Base-by-base conservation (phyloP, 2,797 vertebrate species). In the Sebastes minor region DNA sequence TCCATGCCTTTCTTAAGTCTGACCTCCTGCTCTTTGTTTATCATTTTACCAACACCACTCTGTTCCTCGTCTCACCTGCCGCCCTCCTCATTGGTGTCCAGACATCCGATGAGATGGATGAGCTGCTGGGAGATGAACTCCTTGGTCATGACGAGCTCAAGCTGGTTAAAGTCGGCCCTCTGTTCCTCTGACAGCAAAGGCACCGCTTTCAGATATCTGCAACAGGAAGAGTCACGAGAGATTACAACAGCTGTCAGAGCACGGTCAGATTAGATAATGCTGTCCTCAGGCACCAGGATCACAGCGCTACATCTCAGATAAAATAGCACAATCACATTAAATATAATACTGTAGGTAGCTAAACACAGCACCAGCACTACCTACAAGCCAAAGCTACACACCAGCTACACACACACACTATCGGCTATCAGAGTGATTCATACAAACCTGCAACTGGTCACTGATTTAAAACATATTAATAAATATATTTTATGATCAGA, bases 101-200 rank as follows among this genome's bases (percentile, higher is more conserved):
- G 95, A 88, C 96, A 98, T 64, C 94, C 95, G 4, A 98, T 95
- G 66, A 97, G 95, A 82, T 96, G 92, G 92, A 98, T 97, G 90
- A 99, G 93, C 88, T 99, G 98, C 63, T 98, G 97, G 32, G 97
- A 96, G 94, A 99, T 96, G 84, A 99, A 99, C 92, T 99, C 97
- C 88, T 97, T 98, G 71, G 97, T 98, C 97, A 99, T 98, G 91
- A 97, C 94, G 46, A 96, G 94, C 93, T 96, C 98, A 93, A 99
- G 93, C 90, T 95, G 96, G 76, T 88, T 86, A 70, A 99, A 96
- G 89, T 99, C 96, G 38, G 96, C 94, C 91, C 89, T 97, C 91
- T 97, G 93, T 79, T 98, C 97, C 81, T 98, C 96, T 14, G 78
- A 94, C 81, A 99, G 92, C 81, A 95, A 76, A 38, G 97, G 97